Percentiles rank a stretch among this genome's conserved stretches.
These are phyloP conservation scores for Amiota minor DNA, from an alignment of 2,888 invertebrate species.

Conservation along the genomic window DNA sequence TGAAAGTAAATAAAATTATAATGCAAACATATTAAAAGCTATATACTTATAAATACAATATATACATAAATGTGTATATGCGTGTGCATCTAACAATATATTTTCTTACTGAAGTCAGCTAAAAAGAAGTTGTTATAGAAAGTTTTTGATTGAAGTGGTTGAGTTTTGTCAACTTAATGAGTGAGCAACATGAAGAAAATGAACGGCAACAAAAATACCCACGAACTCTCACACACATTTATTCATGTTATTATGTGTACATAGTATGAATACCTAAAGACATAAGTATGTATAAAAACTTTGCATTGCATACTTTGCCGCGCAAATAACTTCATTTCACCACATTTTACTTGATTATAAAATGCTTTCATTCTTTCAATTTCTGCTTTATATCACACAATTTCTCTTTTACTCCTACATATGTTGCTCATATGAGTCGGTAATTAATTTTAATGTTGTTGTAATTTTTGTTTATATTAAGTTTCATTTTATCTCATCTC, in stretches of 20 bases:
- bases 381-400: conserved; percentile 6
- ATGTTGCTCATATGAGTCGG: conserved; percentile 10
- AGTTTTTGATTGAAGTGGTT: neutral
- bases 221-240: neutral
- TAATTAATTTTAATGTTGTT: conserved; percentile 58
- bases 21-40: conserved; percentile 26
- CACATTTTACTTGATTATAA: neutral
- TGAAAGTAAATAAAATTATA: conserved; percentile 24
- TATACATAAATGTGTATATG: neutral
- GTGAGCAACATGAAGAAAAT: conserved; percentile 21
- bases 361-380: neutral
- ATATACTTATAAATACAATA: conserved; percentile 21
- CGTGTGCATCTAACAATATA: conserved; percentile 10
- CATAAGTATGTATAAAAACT: neutral
- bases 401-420: neutral
- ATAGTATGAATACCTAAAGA: neutral
- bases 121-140: neutral
- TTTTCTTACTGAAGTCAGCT: conserved; percentile 4
- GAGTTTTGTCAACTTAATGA: conserved; percentile 33
- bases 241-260: neutral
- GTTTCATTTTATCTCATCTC: conserved; percentile 12
- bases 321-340: conserved; percentile 27
- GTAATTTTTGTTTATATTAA: conserved; percentile 31
- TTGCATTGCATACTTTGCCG: conserved; percentile 11
- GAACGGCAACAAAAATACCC: neutral